A percentile compares a stretch with the other conserved stretches of the same genome.
phyloP scores from a whole-genome alignment of 2,113 vertebrate species.

The human (Homo sapiens) region GRCh38 chr13:53074001-53074500 shows the following conservation, averaged over 20 bases:
- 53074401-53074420: not conserved
- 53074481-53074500: slow-evolving; percentile 51
- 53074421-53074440: not conserved
- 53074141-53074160: not conserved
- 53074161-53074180: not conserved
- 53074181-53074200: not conserved
- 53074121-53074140: slow-evolving; percentile 6
- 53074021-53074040: slow-evolving; percentile 7
- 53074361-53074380: not conserved
- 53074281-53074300: not conserved
- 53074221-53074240: not conserved
- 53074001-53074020: slow-evolving; percentile 48
- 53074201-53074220: not conserved
- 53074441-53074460: slow-evolving; percentile 33
- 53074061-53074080: slow-evolving; percentile 8
- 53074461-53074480: slow-evolving; percentile 63
- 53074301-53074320: not conserved
- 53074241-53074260: not conserved
- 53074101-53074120: slow-evolving; percentile 36
- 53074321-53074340: not conserved
- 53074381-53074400: not conserved
- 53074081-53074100: not conserved
- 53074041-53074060: slow-evolving; percentile 38
- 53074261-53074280: too few species aligned
- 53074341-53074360: not conserved